Evolutionary conservation across 2,113 vertebrate genomes (phyloP).

Genomic region (Strix uralensis): DNA sequence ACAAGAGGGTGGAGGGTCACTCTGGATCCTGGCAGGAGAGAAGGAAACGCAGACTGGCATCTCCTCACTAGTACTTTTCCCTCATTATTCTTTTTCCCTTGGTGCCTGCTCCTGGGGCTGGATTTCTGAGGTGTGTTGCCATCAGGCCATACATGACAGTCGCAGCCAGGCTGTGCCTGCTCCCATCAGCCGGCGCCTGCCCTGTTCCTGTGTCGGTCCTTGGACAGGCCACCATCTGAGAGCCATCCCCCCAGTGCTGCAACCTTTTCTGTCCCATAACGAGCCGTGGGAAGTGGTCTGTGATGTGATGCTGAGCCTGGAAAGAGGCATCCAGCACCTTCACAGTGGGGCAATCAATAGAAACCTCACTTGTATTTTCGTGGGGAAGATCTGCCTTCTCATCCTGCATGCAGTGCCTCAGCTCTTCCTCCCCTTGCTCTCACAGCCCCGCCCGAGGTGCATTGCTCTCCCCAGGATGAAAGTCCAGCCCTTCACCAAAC

Average conservation of each 20-base stretch:
- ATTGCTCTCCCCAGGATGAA: rapidly evolving
- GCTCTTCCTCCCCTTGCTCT: background rate
- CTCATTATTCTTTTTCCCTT: background rate
- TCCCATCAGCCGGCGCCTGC: background rate
- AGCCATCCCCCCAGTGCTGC: too few species aligned
- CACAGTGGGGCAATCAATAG: background rate
- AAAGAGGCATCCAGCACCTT: background rate
- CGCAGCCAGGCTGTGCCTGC: background rate
- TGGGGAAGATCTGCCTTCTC: background rate
- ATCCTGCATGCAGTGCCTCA: rapidly evolving
- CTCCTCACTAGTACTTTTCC: background rate
- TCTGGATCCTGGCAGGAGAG: background rate
- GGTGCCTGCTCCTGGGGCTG: background rate
- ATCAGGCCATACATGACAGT: background rate
- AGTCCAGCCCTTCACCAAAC: background rate
- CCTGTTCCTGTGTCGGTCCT: too few species aligned
- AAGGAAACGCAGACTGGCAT: background rate
- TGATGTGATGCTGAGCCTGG: background rate
- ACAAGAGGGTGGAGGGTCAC: background rate
- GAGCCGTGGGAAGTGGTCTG: background rate
- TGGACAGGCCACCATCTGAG: background rate
- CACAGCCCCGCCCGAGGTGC: background rate
- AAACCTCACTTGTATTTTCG: background rate
- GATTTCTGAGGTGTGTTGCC: background rate
- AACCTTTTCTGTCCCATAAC: background rate